Conservation (phyloP, 2,113 vertebrate species). For the human region DNA sequence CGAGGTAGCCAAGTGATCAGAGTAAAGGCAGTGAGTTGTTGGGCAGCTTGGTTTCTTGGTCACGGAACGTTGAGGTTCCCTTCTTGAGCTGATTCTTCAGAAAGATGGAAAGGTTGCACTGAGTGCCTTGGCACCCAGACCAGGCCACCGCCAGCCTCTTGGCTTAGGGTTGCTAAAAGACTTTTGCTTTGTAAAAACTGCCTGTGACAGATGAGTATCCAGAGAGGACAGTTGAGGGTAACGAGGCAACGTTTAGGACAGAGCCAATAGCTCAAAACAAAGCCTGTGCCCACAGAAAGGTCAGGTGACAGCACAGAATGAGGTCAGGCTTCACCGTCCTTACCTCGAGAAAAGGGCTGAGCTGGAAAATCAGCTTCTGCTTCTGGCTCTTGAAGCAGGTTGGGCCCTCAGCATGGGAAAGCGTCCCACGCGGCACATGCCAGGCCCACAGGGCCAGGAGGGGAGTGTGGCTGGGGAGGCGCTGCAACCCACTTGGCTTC, state of each 20-base stretch:
- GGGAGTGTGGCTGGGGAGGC: background rate
- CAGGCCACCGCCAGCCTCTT: background rate
- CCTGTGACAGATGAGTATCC: background rate
- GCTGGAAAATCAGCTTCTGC: background rate
- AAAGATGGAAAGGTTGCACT: background rate
- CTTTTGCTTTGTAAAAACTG: background rate
- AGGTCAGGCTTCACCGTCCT: background rate
- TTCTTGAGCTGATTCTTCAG: background rate
- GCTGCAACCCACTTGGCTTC: background rate
- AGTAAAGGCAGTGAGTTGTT: background rate
- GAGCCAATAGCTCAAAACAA: background rate
- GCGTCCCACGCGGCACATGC: fast-evolving
- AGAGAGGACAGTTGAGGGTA: background rate
- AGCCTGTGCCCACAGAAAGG: background rate
- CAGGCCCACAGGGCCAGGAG: background rate
- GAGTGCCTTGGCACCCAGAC: background rate
- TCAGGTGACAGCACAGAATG: background rate
- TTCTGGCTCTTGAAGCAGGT: background rate
- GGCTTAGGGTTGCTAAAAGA: background rate
- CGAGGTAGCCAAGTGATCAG: background rate
- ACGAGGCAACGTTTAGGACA: background rate
- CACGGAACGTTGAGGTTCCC: background rate
- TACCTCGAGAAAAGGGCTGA: background rate
- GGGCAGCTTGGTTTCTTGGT: background rate
- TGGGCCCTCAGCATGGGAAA: background rate